These are phyloP conservation scores for Ethmia dodecea DNA, from an alignment of 2,888 invertebrate genomes.

Conservation along the genomic window DNA sequence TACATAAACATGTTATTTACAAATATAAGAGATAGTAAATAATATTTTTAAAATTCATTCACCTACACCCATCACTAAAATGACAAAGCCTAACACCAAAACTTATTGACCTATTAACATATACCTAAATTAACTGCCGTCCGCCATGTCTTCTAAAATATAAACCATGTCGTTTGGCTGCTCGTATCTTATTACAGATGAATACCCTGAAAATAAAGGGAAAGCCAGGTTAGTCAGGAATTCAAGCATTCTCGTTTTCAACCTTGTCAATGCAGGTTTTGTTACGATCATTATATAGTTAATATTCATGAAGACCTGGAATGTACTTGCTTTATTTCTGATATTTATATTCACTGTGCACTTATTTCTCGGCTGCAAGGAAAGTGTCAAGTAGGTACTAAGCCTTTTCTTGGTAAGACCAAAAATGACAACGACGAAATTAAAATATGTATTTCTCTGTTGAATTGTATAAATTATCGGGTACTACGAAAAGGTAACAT, in stretches of 20 bases:
- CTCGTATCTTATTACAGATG: constrained; percentile 77
- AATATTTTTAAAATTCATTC: too few species aligned
- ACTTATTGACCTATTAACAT: too few species aligned
- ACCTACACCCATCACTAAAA: too few species aligned
- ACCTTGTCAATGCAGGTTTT: too few species aligned
- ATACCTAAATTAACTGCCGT: constrained; percentile 39
- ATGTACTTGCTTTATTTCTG: constrained; percentile 39
- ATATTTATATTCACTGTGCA: background rate
- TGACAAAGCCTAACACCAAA: too few species aligned
- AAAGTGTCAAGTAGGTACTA: background rate
- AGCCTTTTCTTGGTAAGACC: background rate
- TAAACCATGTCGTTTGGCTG: constrained; percentile 82
- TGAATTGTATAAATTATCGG: too few species aligned
- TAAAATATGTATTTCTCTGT: background rate
- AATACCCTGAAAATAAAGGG: constrained; percentile 42
- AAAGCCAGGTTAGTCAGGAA: too few species aligned
- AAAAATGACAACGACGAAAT: background rate
- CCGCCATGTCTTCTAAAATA: constrained; percentile 71
- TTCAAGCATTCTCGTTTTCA: too few species aligned
- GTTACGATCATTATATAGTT: constrained; percentile 1
- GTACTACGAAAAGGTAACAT: too few species aligned
- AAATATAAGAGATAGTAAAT: too few species aligned
- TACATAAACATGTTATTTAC: too few species aligned
- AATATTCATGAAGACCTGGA: constrained; percentile 16
- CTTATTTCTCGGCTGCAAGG: background rate